Evolutionary conservation across 2,797 vertebrate species (phyloP).

Genomic region (Artibeus jamaicensis): DNA sequence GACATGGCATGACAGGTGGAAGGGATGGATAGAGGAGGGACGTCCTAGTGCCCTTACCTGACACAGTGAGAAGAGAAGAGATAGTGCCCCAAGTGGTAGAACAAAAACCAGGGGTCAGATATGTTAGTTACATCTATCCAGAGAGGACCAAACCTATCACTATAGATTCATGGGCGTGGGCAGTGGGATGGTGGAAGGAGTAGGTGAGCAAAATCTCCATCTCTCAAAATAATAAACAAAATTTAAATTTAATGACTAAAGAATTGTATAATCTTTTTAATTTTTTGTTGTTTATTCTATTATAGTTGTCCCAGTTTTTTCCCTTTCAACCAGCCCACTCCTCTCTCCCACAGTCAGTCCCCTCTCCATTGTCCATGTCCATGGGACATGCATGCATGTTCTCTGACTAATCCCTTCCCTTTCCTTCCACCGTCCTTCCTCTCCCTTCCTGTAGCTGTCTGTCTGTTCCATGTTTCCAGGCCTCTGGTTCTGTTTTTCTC

Average conservation of each 20-base stretch:
- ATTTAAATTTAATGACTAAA: conserved; percentile 5
- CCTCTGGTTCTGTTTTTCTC: background rate
- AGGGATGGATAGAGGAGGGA: background rate
- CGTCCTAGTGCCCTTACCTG: background rate
- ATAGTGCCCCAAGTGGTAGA: background rate
- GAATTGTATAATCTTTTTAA: background rate
- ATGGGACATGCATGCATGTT: background rate
- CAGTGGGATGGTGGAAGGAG: background rate
- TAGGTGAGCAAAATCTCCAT: background rate
- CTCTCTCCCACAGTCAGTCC: background rate
- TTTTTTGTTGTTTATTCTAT: background rate
- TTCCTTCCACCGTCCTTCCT: background rate
- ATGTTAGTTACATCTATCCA: background rate
- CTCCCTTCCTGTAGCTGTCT: background rate
- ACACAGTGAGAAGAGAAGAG: background rate
- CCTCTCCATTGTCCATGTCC: background rate
- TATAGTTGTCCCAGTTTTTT: background rate
- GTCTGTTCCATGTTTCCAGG: background rate
- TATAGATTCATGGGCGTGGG: background rate
- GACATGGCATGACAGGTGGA: background rate
- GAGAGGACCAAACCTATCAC: background rate
- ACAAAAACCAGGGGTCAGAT: background rate
- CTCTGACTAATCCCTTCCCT: background rate
- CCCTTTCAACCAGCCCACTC: too few species aligned
- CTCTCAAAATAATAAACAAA: background rate